phyloP scores from a whole-genome alignment of 2,888 invertebrate genomes.

The Corbicula japonica region DNA sequence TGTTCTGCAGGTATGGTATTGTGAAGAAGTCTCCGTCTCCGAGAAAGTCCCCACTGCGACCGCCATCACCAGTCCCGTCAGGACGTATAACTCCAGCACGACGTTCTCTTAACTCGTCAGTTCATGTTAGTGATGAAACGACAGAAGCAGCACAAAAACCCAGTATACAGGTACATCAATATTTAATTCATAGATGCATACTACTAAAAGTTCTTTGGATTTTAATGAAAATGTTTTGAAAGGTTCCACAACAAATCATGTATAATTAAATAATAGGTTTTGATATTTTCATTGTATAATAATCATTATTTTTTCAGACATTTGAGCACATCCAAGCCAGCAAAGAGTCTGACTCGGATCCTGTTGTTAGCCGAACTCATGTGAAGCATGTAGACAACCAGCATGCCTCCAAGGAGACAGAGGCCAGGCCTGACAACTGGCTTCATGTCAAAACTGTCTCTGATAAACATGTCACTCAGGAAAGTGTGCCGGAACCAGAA shows the following conservation, averaged over 20 bases:
- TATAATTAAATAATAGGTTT: neutral
- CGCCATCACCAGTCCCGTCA: conserved; percentile 28
- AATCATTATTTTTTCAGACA: conserved; percentile 41
- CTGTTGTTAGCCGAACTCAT: conserved; percentile 44
- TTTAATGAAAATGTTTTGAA: neutral
- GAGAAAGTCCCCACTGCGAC: conserved; percentile 21
- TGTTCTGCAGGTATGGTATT: conserved; percentile 54
- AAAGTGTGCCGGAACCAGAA: conserved; percentile 62
- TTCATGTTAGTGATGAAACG: conserved; percentile 62
- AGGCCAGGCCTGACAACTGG: conserved; percentile 18
- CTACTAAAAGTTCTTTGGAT: no score
- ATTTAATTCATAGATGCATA: no score
- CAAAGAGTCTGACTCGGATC: conserved; percentile 59
- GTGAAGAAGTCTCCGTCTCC: conserved; percentile 36
- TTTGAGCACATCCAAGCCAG: conserved; percentile 66
- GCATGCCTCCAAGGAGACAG: conserved; percentile 65
- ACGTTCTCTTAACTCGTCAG: conserved; percentile 63
- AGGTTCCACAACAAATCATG: neutral
- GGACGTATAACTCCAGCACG: conserved; percentile 49
- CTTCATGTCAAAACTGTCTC: conserved; percentile 54
- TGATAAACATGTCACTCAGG: conserved; percentile 69
- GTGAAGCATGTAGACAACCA: conserved; percentile 58
- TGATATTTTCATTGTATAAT: no score
- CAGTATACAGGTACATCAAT: conserved; percentile 65
- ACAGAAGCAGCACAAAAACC: conserved; percentile 61